Percentiles rank a stretch among this genome's conserved stretches.
Evolutionary conservation across 1,140 invertebrate genomes (phyloP).

Genomic region (Eurosta solidaginis): DNA sequence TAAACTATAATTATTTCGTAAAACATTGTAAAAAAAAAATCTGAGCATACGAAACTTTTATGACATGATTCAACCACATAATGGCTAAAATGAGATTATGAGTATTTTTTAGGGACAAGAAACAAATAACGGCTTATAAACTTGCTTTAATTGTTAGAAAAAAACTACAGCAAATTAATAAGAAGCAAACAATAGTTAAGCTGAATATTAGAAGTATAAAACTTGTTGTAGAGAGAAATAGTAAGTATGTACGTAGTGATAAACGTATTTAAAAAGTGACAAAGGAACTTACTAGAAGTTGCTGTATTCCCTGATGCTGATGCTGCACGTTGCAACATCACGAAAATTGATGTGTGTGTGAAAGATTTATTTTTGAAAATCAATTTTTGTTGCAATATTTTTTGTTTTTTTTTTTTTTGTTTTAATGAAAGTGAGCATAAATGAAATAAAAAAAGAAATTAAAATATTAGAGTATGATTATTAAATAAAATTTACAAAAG

Average conservation of each 20-base stretch:
- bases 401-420: background rate
- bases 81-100: background rate
- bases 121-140: background rate
- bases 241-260: too few species aligned
- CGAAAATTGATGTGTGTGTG: conserved; percentile 14
- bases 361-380: conserved; percentile 20
- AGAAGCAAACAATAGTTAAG: background rate
- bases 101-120: background rate
- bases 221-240: conserved; percentile 14
- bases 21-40: too few species aligned
- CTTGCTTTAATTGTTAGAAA: conserved; percentile 10
- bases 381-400: conserved; percentile 11
- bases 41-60: too few species aligned
- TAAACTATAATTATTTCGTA: too few species aligned
- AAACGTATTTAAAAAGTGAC: conserved; percentile 25
- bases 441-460: conserved; percentile 26
- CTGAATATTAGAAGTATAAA: conserved; percentile 5
- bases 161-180: background rate
- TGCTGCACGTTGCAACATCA: conserved; percentile 61
- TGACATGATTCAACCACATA: too few species aligned
- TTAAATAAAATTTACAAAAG: conserved; percentile 1
- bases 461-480: conserved; percentile 6
- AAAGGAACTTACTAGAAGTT: conserved; percentile 67
- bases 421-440: conserved; percentile 22
- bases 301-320: conserved; percentile 68